These are phyloP conservation scores for Orgyia antiqua DNA, from an alignment of 2,888 invertebrate genomes.

Conservation along the genomic window DNA sequence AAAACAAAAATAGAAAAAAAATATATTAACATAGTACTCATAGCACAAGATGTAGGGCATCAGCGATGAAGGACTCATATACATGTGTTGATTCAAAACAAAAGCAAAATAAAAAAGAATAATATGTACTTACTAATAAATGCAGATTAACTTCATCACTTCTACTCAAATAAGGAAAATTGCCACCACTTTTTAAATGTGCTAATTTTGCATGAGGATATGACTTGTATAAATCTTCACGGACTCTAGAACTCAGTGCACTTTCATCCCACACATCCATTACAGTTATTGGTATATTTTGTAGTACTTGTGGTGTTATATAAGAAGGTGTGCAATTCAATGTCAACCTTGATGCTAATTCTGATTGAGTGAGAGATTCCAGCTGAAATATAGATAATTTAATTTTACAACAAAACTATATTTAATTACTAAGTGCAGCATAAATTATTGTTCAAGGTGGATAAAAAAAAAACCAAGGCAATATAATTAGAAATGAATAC, in stretches of 20 bases:
- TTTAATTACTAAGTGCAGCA: no score
- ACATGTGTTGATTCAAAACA: no score
- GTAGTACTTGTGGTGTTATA: slow-evolving; percentile 86
- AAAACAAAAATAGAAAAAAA: no score
- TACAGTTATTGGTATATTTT: slow-evolving; percentile 85
- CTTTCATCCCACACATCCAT: slow-evolving; percentile 94
- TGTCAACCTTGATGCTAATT: slow-evolving; percentile 91
- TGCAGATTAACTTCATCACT: slow-evolving; percentile 93
- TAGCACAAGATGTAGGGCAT: no score
- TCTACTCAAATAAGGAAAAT: slow-evolving; percentile 93
- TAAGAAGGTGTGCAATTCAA: slow-evolving; percentile 90
- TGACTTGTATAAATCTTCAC: slow-evolving; percentile 90
- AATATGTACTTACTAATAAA: slow-evolving; percentile 84
- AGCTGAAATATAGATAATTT: slow-evolving; percentile 74
- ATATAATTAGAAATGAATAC: no score
- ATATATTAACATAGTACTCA: no score
- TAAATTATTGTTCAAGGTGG: no score
- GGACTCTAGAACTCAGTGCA: slow-evolving; percentile 86
- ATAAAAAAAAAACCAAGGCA: no score
- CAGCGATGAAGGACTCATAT: no score
- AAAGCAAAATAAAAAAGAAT: no score
- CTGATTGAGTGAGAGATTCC: slow-evolving; percentile 88
- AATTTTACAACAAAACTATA: no score
- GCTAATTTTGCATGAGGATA: slow-evolving; percentile 92
- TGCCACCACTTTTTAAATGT: slow-evolving; percentile 92